These are phyloP conservation scores for Zelleria hepariella DNA, from an alignment of 2,888 invertebrate genomes.

Conservation along the genomic window DNA sequence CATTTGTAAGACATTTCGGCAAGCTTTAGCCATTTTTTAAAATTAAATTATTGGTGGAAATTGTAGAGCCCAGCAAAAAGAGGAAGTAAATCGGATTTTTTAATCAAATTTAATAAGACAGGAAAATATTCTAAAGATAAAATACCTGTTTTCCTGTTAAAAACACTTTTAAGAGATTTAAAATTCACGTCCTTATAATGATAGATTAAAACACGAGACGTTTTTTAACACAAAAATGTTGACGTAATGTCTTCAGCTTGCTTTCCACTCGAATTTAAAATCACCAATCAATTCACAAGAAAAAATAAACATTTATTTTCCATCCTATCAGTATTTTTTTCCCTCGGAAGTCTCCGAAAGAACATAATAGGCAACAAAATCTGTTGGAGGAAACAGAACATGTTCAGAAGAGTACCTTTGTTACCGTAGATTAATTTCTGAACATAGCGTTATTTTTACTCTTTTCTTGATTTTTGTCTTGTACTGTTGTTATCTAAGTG, in stretches of 20 bases:
- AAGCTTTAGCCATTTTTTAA: too few species aligned
- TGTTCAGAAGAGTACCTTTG: neutral
- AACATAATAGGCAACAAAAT: neutral
- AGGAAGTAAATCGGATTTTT: neutral
- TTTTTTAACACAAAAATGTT: neutral
- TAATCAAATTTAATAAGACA: neutral
- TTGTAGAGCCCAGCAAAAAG: neutral
- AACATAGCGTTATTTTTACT: too few species aligned
- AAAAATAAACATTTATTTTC: neutral
- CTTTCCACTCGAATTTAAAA: neutral
- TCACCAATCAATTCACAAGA: neutral
- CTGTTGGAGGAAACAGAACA: neutral
- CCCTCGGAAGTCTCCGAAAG: neutral
- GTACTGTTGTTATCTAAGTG: too few species aligned
- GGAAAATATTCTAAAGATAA: neutral
- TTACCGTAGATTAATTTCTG: neutral
- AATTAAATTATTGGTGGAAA: neutral
- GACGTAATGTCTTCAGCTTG: neutral
- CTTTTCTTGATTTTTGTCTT: too few species aligned
- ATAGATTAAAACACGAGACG: neutral
- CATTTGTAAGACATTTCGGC: too few species aligned
- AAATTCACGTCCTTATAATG: neutral
- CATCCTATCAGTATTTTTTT: neutral
- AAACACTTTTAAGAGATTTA: neutral
- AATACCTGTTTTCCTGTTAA: neutral